Evolutionary conservation across 2,888 invertebrate species (phyloP), one percentile per base, ranked within the genome.

Genomic region (Andrena hattorfiana): DNA sequence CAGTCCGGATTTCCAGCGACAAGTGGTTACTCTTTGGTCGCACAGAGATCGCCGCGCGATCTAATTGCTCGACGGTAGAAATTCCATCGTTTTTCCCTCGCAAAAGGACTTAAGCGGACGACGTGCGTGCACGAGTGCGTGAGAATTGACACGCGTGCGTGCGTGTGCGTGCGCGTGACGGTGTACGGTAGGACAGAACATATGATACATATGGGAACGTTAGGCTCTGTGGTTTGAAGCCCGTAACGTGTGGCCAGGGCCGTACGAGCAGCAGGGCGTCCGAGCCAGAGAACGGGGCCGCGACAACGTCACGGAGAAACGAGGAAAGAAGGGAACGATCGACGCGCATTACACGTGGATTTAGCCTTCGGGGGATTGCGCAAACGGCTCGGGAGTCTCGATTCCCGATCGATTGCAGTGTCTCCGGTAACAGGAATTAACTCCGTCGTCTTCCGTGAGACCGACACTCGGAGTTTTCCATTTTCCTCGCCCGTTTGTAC

Each of bases 171-270:
- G 81, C 85, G 83, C 83, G 86, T 87, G 87, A 90, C 90, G 89
- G 88, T 90, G 89, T 85, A 90, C 89, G 88, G 89, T 90, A 91
- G 90, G 89, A 89, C 89, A 89, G 88, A 94, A 94, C 93, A 94
- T 90, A 92, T 92, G 94, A 94, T 94, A 94, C 94, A 94, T 94
- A 94, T 94, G 94, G 93, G 94, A 94, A 94, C 93, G 92, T 92
- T 92, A 92, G 92, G 81, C 85, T 89, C 89, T 94, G 94, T 89
- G 94, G 94, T 94, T 92, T 93, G 92, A 93, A 93, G 93, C 93
- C 93, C 89, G 92, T 91, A 91, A 91, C 90, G 91, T 92, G 93
- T 90, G 91, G 91, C 76, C 86, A 73, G 87, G 81, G 82, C 84
- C 77, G 81, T 83, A 85, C 69, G 80, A 83, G 85, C 20, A 35